Base-by-base conservation (phyloP, 2,797 vertebrate species). In the Pangasius sanitwongsei region DNA sequence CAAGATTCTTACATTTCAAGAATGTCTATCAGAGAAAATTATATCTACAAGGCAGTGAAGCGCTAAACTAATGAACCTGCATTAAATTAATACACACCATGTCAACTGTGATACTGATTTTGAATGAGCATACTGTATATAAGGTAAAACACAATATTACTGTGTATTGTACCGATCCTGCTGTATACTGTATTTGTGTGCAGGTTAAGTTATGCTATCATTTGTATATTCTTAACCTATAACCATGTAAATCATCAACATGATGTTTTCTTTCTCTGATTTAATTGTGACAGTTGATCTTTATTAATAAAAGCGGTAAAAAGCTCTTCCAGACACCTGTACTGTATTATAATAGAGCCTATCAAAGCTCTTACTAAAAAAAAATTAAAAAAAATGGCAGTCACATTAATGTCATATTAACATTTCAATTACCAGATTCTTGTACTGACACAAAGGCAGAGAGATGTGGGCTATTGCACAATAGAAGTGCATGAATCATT, bases 391-490 rank as follows among this genome's bases (percentile, higher is more conserved):
- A 93, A 88, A 86, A 77, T 13, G 41, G 89, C 92, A 93, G 90
- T 92, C 92, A 93, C 92, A 94, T 92, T 89, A 74, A 87, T 94
- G 92, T 94, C 92, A 93, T 91, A 93, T 94, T 92, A 94, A 93
- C 93, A 94, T 93, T 94, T 93, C 88, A 94, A 93, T 94, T 93
- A 92, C 93, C 89, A 86, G 87, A 94, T 92, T 80, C 89, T 75
- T 88, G 92, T 92, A 88, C 89, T 59, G 89, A 92, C 91, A 94
- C 91, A 94, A 95, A 92, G 72, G 90, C 83, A 90, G 83, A 87
- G 53, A 87, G 90, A 86, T 28, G 59, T 31, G 65, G 72, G 65
- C 89, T 84, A 90, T 85, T 86, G 90, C 74, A 90, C 75, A 91
- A 92, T 90, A 88, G 84, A 87, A 83, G n/a, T 28, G 65, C 50